Conservation (phyloP, 37 sponge, comb jelly and placozoan genomes). For the Sycon ciliatum region DNA sequence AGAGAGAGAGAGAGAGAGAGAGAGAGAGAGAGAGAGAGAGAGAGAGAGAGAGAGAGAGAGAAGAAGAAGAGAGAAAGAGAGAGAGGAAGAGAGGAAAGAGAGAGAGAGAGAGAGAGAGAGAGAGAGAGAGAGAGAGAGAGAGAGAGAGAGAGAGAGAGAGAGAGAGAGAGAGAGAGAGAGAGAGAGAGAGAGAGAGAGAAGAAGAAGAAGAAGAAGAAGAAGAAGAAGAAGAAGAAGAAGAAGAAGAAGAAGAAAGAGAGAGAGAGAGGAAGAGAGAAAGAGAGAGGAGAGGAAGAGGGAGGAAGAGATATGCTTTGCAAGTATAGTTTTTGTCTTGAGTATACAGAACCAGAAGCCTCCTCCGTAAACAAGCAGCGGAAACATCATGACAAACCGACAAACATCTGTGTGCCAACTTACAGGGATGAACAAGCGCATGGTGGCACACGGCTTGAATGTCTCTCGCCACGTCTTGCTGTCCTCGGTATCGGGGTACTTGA, state of each 20-base stretch:
- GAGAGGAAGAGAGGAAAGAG: neutral
- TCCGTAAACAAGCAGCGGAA: too few species aligned
- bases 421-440: slow-evolving; percentile 27
- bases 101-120: neutral
- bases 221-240: neutral
- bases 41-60: slow-evolving; percentile 2
- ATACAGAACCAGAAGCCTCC: too few species aligned
- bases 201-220: neutral
- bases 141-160: neutral
- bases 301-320: neutral
- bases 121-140: neutral
- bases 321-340: neutral
- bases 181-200: neutral
- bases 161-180: neutral
- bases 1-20: slow-evolving; percentile 12
- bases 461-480: slow-evolving; percentile 21
- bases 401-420: slow-evolving; percentile 10
- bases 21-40: slow-evolving; percentile 14
- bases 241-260: neutral
- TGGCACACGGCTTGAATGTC: slow-evolving; percentile 33
- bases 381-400: too few species aligned
- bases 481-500: neutral
- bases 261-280: neutral
- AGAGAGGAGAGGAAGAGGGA: neutral
- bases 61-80: neutral